phyloP scores from a whole-genome alignment of 2,113 vertebrate genomes.

The Chrysochloris asiatica region DNA sequence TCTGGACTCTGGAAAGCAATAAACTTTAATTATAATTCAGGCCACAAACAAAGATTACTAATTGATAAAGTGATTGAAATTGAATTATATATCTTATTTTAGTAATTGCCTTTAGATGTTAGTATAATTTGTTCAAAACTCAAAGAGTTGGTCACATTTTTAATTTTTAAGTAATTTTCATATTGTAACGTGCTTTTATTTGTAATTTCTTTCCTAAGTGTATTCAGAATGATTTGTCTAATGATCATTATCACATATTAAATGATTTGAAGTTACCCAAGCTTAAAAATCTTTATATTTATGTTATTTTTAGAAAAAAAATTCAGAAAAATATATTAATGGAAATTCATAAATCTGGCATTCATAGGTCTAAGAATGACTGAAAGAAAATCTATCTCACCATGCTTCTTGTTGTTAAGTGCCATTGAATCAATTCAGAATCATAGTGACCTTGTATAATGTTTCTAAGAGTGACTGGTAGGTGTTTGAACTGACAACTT shows the following conservation, averaged over 20 bases:
- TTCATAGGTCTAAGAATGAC: not conserved
- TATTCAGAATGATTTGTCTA: not conserved
- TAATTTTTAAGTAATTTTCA: not conserved
- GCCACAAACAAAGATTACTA: not conserved
- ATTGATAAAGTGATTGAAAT: not conserved
- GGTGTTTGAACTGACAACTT: too few species aligned
- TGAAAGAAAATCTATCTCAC: not conserved
- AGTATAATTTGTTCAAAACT: not conserved
- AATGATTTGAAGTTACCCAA: conserved; percentile 17
- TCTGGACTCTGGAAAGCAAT: not conserved
- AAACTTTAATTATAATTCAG: not conserved
- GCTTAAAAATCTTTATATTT: too few species aligned
- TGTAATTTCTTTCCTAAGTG: not conserved
- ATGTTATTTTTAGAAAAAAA: not conserved
- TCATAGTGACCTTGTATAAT: too few species aligned
- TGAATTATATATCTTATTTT: conserved; percentile 22
- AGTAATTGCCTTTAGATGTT: not conserved
- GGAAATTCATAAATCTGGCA: not conserved
- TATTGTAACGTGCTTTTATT: not conserved
- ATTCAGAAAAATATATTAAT: not conserved
- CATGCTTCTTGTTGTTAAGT: not conserved
- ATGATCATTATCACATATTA: not conserved
- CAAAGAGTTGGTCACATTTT: not conserved
- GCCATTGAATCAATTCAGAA: too few species aligned
- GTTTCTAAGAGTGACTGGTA: too few species aligned